Conservation (phyloP, 1,140 invertebrate genomes). For the Dendrolimus punctatus region DNA sequence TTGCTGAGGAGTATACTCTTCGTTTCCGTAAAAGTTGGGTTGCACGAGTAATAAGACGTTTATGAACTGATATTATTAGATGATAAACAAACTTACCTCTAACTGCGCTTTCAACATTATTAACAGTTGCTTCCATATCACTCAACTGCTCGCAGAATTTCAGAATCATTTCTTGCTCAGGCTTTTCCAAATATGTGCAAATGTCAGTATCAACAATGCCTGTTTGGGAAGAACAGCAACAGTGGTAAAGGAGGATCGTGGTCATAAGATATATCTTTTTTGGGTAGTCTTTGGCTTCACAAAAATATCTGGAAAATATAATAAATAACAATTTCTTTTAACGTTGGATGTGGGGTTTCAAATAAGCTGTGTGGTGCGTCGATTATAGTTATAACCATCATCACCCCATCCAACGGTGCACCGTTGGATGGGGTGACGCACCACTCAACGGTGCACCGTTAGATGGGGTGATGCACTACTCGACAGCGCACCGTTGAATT, state of each 20-base stretch:
- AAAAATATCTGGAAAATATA: conserved; percentile 19
- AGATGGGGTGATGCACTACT: too few species aligned
- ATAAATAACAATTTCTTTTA: too few species aligned
- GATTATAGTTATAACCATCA: too few species aligned
- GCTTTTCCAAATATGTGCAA: conserved; percentile 18
- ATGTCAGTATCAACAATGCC: conserved; percentile 36
- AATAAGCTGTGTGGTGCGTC: too few species aligned
- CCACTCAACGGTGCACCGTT: too few species aligned
- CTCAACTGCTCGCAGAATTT: conserved; percentile 35
- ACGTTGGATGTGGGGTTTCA: too few species aligned
- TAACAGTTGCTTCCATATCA: conserved; percentile 34
- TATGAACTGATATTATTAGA: background rate
- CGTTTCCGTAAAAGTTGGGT: too few species aligned
- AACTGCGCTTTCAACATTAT: conserved; percentile 35
- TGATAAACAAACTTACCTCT: conserved; percentile 18
- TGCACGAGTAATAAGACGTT: too few species aligned
- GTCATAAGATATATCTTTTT: conserved; percentile 39
- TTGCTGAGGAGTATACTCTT: too few species aligned
- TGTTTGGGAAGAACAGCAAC: conserved; percentile 25
- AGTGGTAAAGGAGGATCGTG: conserved; percentile 31
- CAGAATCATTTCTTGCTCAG: conserved; percentile 32
- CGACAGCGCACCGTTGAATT: too few species aligned
- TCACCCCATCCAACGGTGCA: too few species aligned
- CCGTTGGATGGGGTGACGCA: too few species aligned
- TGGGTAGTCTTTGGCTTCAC: conserved; percentile 18